phyloP scores from a whole-genome alignment of 2,797 vertebrate species.

The Cuculus canorus region DNA sequence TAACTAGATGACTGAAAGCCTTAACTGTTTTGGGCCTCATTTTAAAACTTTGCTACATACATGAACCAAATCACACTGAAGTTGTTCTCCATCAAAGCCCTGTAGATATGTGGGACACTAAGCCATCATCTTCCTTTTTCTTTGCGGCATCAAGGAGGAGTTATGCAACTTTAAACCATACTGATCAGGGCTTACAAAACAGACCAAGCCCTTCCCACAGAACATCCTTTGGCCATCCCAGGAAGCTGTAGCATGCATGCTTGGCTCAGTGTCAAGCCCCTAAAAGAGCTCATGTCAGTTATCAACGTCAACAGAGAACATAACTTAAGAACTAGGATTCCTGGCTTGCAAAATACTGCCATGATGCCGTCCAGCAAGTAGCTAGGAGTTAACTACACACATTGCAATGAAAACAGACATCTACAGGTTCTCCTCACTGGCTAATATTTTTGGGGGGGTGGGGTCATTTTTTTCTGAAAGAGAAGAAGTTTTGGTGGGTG shows the following conservation, averaged over 20 bases:
- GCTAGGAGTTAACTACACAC: neutral
- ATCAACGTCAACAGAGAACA: neutral
- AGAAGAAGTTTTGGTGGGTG: neutral
- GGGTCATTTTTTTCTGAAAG: neutral
- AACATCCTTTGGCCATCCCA: neutral
- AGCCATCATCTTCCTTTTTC: neutral
- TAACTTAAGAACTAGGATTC: neutral
- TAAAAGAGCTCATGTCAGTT: neutral
- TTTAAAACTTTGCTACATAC: neutral
- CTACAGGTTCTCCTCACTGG: neutral
- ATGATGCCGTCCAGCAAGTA: neutral
- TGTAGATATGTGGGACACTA: neutral
- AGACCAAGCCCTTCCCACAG: neutral
- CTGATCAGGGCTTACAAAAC: neutral
- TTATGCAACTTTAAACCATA: neutral
- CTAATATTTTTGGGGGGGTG: neutral
- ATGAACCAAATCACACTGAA: neutral
- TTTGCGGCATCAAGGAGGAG: neutral
- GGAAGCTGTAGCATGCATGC: neutral
- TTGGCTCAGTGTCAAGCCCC: neutral
- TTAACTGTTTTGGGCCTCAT: neutral
- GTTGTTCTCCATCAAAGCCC: neutral
- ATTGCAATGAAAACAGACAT: neutral
- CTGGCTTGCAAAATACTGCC: neutral
- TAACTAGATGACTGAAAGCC: neutral